Evolutionary conservation across 1,140 invertebrate species (phyloP).

Genomic region (Philopotamus ludificatus): DNA sequence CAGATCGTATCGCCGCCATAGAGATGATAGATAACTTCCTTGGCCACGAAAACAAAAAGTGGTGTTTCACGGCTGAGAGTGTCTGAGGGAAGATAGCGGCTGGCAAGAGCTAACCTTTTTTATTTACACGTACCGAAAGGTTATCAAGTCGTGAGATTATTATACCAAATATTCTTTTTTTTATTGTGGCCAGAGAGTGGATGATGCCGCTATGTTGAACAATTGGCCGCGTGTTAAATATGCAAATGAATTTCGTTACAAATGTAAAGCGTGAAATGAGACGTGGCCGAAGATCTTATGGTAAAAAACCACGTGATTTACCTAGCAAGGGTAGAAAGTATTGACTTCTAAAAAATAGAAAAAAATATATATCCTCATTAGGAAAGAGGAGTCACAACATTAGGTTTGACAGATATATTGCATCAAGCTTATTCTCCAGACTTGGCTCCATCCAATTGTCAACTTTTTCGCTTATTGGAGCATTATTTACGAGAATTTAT

Average conservation of each 20-base stretch:
- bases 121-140: constrained; percentile 11
- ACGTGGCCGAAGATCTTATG: too few relatives aligned
- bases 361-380: too few relatives aligned
- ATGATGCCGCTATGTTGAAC: not conserved
- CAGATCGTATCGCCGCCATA: constrained; percentile 28
- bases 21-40: constrained; percentile 41
- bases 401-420: too few relatives aligned
- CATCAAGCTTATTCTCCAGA: too few relatives aligned
- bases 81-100: not conserved
- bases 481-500: too few relatives aligned
- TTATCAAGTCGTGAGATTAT: constrained; percentile 27
- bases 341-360: too few relatives aligned
- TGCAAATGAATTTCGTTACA: not conserved
- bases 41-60: constrained; percentile 26
- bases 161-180: constrained; percentile 9
- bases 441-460: too few relatives aligned
- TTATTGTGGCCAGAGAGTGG: not conserved
- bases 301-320: too few relatives aligned
- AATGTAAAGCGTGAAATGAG: not conserved
- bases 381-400: too few relatives aligned
- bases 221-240: not conserved
- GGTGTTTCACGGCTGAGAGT: not conserved
- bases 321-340: too few relatives aligned
- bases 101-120: not conserved
- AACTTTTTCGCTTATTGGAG: too few relatives aligned